Evolutionary conservation across 2,888 invertebrate species (phyloP).

Genomic region (Eurytoma californica): DNA sequence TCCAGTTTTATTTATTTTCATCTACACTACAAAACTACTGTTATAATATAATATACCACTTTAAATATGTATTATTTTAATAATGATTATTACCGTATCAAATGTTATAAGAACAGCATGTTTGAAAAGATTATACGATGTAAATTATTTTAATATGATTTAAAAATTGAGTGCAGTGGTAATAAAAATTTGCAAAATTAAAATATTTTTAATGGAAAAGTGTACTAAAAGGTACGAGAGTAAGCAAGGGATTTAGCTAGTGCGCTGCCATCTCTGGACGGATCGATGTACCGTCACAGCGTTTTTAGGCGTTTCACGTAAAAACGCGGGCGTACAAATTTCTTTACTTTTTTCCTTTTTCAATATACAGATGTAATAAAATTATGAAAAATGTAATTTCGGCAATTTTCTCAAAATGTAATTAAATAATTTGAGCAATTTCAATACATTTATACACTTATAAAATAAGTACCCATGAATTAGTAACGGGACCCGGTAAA

Average conservation of each 20-base stretch:
- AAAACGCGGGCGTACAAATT: slow-evolving; percentile 66
- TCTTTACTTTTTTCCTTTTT: slow-evolving; percentile 15
- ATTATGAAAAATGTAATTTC: slow-evolving; percentile 15
- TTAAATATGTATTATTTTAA: not conserved
- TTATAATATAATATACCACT: no score
- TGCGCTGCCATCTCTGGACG: slow-evolving; percentile 72
- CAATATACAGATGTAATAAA: not conserved
- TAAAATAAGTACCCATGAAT: not conserved
- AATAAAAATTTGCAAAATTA: not conserved
- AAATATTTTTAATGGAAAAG: not conserved
- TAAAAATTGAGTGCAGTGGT: no score
- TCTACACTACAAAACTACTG: no score
- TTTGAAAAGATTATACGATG: no score
- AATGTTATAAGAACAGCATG: not conserved
- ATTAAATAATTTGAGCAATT: not conserved
- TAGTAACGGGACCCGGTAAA: not conserved
- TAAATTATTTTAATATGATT: not conserved
- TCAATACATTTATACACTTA: not conserved
- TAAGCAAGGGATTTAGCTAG: slow-evolving; percentile 59
- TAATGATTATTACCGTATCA: not conserved
- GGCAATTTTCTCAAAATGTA: not conserved
- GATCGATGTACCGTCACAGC: slow-evolving; percentile 65
- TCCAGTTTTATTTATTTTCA: no score
- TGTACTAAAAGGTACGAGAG: not conserved
- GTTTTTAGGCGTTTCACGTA: slow-evolving; percentile 68